Conservation (phyloP, 2,797 vertebrate genomes). For the Myripristis jacobus region DNA sequence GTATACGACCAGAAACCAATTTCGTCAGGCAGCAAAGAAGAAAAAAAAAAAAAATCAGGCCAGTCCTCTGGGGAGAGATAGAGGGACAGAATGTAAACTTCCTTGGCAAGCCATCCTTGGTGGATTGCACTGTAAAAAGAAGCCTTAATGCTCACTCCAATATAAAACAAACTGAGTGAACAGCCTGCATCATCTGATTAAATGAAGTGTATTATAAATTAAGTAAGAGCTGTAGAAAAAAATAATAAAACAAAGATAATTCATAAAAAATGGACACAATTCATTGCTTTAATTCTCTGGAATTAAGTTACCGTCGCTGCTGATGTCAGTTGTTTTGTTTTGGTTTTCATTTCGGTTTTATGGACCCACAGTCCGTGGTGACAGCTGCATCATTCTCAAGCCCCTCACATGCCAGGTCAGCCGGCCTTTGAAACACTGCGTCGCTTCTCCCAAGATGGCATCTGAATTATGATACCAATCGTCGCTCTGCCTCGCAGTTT, state of each 20-base stretch:
- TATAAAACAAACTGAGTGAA: slow-evolving; percentile 69
- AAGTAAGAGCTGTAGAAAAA: slow-evolving; percentile 48
- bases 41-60: slow-evolving; percentile 71
- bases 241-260: too few species aligned
- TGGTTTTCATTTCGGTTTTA: background rate
- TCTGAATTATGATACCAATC: slow-evolving; percentile 72
- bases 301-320: slow-evolving; percentile 2
- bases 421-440: slow-evolving; percentile 35
- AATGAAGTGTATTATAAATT: slow-evolving; percentile 67
- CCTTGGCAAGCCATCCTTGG: slow-evolving; percentile 74
- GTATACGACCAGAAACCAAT: slow-evolving; percentile 81
- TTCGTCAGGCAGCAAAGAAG: slow-evolving; percentile 75
- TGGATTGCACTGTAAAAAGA: slow-evolving; percentile 76
- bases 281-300: background rate
- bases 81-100: slow-evolving; percentile 82
- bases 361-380: background rate
- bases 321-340: slow-evolving; percentile 1
- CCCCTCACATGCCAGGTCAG: slow-evolving; percentile 23
- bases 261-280: background rate
- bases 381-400: slow-evolving; percentile 13
- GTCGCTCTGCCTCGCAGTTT: slow-evolving; percentile 62
- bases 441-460: slow-evolving; percentile 41
- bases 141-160: slow-evolving; percentile 67
- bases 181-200: slow-evolving; percentile 71
- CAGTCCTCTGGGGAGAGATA: slow-evolving; percentile 80